Evolutionary conservation across 2,797 vertebrate genomes (phyloP), one percentile per base, ranked within the genome.

Genomic region (Melanogrammus aeglefinus): DNA sequence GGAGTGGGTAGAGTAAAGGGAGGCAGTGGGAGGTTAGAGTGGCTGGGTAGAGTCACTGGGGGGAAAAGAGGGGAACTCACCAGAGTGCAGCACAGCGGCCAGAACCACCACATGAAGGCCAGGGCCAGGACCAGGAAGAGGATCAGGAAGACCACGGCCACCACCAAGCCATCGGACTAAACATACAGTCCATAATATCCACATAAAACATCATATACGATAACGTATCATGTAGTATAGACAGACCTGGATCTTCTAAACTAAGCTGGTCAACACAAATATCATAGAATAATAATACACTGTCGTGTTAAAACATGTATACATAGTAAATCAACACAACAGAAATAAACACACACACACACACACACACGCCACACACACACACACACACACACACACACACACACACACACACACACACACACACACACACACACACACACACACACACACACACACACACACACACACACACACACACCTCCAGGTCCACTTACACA

Each of bases 61-160:
- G 63, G 63, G 63, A 2, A n/a, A 8, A 9, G 21, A 8, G 63
- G n/a, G 57, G 51, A 83, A 97, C 96, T 97, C 86, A 99, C 98
- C 95, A 99, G 88, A 86, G 94, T 99, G 94, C 98, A 99, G 94
- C 96, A 99, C 35, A 99, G 96, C 27, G 98, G 98, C 95, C 95
- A 99, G 92, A 98, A 98, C 97, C 98, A 99, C 98, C 98, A 99
- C 87, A 98, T 94, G 72, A 98, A 91, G 29, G 85, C 95, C 0
- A 97, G 82, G 0, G 91, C 96, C 75, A 92, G 6, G 0, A 99
- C 88, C 9, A 94, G 29, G 9, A 99, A 29, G 39, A 99, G 91
- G 78, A 98, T 94, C 71, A 99, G 94, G 82, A 99, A 88, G 6
- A 96, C 94, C 2, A 99, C 95, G 1, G 89, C 72, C 6, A 96